A percentile compares a stretch with the other conserved stretches of the same genome.
Evolutionary conservation across 37 sponge, comb jelly and placozoan genomes (phyloP).

Genomic region (Chondrosia reniformis): DNA sequence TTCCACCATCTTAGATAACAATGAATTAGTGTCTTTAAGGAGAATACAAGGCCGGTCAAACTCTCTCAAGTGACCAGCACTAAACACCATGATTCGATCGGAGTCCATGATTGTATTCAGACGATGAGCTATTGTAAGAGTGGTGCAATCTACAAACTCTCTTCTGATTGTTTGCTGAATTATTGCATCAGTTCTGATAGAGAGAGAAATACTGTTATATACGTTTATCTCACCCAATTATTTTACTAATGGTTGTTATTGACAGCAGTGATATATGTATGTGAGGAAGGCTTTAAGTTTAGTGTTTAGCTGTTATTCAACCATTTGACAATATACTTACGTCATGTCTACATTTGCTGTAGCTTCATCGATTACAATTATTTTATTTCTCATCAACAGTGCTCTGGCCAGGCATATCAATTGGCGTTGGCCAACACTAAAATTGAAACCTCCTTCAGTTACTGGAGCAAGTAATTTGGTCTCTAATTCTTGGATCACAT

Average conservation of each 20-base stretch:
- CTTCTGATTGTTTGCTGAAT: conserved; percentile 52
- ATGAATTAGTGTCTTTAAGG: conserved; percentile 5
- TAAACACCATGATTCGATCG: conserved; percentile 57
- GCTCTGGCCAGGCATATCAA: conserved; percentile 75
- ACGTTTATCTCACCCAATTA: too few species aligned
- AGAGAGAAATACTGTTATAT: too few species aligned
- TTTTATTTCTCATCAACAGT: conserved; percentile 55
- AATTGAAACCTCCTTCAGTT: conserved; percentile 62
- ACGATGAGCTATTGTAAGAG: conserved; percentile 66
- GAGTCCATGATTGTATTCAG: conserved; percentile 75
- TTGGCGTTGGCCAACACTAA: conserved; percentile 73
- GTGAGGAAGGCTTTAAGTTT: too few species aligned
- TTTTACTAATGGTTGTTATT: conserved; percentile 76
- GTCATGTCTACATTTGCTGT: conserved; percentile 73
- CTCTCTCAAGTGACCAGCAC: conserved; percentile 32
- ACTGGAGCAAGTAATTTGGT: conserved; percentile 50
- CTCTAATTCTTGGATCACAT: conserved; percentile 35
- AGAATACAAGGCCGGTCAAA: conserved; percentile 40
- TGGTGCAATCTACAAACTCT: conserved; percentile 49
- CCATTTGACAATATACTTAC: too few species aligned
- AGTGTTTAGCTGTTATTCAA: too few species aligned
- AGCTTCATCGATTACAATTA: conserved; percentile 73
- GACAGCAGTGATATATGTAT: conserved; percentile 62
- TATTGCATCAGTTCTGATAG: conserved; percentile 53
- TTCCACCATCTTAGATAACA: conserved; percentile 27